Percentiles rank a stretch among this genome's conserved stretches.
Conservation (phyloP, 2,888 invertebrate genomes). For the Psococerastis gibbosa region DNA sequence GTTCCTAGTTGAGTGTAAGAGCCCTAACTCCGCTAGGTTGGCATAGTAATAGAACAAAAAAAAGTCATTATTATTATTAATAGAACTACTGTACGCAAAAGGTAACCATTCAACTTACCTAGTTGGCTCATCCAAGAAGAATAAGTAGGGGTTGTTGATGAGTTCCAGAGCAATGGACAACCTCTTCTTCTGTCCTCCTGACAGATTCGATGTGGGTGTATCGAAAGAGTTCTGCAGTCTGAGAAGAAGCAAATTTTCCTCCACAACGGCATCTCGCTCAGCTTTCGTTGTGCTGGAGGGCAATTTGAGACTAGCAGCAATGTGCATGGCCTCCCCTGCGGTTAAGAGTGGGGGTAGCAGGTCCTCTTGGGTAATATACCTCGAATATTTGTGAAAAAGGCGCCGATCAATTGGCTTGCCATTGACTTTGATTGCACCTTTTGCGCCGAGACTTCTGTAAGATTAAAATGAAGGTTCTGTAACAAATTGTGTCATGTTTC, state of each 20-base stretch:
- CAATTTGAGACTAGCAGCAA: slow-evolving; percentile 58
- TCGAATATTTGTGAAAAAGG: slow-evolving; percentile 47
- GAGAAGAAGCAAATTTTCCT: slow-evolving; percentile 40
- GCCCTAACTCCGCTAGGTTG: no score
- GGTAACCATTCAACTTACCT: slow-evolving; percentile 31
- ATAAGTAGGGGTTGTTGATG: slow-evolving; percentile 65
- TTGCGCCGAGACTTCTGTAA: slow-evolving; percentile 40
- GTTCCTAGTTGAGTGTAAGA: no score
- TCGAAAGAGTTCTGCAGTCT: slow-evolving; percentile 41
- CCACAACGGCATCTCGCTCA: slow-evolving; percentile 30
- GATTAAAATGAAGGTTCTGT: no score
- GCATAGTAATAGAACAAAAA: no score
- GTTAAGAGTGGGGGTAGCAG: slow-evolving; percentile 51
- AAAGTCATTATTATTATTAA: no score
- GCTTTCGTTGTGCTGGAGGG: slow-evolving; percentile 25
- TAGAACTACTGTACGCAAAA: no score
- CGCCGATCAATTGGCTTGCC: slow-evolving; percentile 40
- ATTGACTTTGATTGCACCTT: slow-evolving; percentile 48
- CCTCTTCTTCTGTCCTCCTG: slow-evolving; percentile 63
- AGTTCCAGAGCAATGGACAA: slow-evolving; percentile 65
- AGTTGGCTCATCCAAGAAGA: slow-evolving; percentile 71
- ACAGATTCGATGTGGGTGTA: slow-evolving; percentile 39
- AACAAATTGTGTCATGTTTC: no score
- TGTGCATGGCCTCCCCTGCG: slow-evolving; percentile 56
- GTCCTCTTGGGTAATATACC: slow-evolving; percentile 68